phyloP scores from a whole-genome alignment of 2,113 vertebrate species.

The Pholis gunnellus region DNA sequence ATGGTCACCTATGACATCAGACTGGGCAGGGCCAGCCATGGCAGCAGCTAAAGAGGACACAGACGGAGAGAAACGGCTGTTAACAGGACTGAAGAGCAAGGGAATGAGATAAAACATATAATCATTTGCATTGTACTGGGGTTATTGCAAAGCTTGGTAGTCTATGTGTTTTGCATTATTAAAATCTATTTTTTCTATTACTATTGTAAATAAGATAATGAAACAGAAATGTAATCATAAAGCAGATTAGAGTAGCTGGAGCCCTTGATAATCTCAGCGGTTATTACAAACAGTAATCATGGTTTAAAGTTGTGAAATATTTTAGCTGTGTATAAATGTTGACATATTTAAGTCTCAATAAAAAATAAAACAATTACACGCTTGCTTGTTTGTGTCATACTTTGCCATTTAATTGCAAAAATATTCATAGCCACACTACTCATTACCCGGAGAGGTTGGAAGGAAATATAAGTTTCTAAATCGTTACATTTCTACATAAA shows the following conservation, averaged over 20 bases:
- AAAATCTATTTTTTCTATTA: constrained; percentile 42
- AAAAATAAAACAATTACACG: not conserved
- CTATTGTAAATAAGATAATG: constrained; percentile 52
- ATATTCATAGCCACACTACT: not conserved
- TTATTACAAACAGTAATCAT: not conserved
- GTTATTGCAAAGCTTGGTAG: not conserved
- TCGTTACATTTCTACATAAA: no score
- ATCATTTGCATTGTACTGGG: constrained; percentile 1
- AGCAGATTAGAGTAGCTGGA: constrained; percentile 12
- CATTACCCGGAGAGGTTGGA: no score
- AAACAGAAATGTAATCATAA: constrained; percentile 6
- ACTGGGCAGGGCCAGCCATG: constrained; percentile 70
- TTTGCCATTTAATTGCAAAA: not conserved
- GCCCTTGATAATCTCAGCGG: not conserved
- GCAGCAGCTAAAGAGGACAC: constrained; percentile 47
- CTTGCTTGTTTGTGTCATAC: constrained; percentile 2
- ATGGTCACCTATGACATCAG: constrained; percentile 91
- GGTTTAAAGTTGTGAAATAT: constrained; percentile 14
- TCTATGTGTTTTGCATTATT: constrained; percentile 1
- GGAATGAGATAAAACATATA: constrained; percentile 18
- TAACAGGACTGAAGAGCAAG: constrained; percentile 24
- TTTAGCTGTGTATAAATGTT: constrained; percentile 24
- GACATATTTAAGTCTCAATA: constrained; percentile 50
- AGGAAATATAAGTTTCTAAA: no score
- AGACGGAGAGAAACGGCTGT: not conserved